Evolutionary conservation across 2,113 vertebrate species (phyloP), one percentile per base, ranked within the genome.

Genomic region (Neodontobutis hainanensis): DNA sequence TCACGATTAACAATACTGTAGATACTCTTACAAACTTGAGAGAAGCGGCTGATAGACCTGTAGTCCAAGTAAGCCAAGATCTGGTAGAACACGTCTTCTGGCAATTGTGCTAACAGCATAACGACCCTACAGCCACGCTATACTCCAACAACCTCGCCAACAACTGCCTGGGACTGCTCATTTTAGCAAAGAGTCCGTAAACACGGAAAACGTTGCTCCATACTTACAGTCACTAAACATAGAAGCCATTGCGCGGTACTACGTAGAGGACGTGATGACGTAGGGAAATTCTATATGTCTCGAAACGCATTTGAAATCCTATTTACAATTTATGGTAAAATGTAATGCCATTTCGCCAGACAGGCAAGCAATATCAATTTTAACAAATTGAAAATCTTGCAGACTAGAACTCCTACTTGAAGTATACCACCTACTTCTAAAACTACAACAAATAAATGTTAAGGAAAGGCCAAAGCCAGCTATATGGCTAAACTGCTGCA

Each of bases 31-130:
- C 94, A 97, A 57, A 95, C 95, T 85, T 96, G 96, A 68, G 92
- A 94, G 78, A 99, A 87, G 66, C 96, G 94, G 86, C 94, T 91
- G 79, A 98, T 92, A 52, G 95, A 93, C 66, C 76, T 93, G 86
- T 64, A 79, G 92, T 98, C 96, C 94, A 98, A 80, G 88, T 95
- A 95, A 71, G 94, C 95, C 83, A 94, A 84, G 87, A 99, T 91
- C 56, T 95, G 94, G 85, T 97, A 95, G 55, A 99, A 93, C 19
- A 97, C 91, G 70, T 98, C 96, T 67, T 99, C 97, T 5, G 96
- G 97, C 78, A 99, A 88, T 76, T 93, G 88, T 11, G 68, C 61
- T 2, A 94, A 8, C 53, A 90, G 45, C 91, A 92, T 93, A 16
- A 12, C 53, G 67, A 47, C 77, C 62, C 73, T 61, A 36, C 74